A percentile compares a stretch with the other conserved stretches of the same genome.
Evolutionary conservation across 2,888 invertebrate species (phyloP).

Genomic region (Orthonevra nobilis): DNA sequence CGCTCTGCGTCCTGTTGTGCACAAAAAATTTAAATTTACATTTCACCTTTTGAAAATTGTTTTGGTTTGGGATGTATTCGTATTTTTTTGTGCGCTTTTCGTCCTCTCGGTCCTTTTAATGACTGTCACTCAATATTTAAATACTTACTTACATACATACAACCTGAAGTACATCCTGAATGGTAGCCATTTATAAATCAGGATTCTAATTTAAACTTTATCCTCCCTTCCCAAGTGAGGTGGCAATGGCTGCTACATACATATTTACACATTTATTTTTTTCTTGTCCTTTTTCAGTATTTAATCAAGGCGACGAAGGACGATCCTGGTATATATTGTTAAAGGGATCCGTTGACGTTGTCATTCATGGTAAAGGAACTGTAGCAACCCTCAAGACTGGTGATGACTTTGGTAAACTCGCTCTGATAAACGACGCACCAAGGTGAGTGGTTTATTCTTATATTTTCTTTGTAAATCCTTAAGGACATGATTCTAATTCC

Average conservation of each 20-base stretch:
- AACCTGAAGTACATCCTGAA: constrained; percentile 5
- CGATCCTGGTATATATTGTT: constrained; percentile 92
- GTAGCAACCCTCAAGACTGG: constrained; percentile 91
- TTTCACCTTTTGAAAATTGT: constrained; percentile 29
- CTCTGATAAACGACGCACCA: constrained; percentile 91
- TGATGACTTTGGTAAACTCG: constrained; percentile 93
- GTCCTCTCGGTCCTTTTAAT: background rate
- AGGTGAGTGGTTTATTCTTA: constrained; percentile 81
- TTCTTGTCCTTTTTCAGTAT: constrained; percentile 81
- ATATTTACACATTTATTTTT: background rate
- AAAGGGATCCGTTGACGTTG: constrained; percentile 91
- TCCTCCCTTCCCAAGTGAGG: constrained; percentile 12
- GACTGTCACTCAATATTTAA: background rate
- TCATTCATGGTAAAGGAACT: constrained; percentile 91
- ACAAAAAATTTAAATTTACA: constrained; percentile 22
- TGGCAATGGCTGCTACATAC: background rate
- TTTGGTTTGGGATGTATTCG: background rate
- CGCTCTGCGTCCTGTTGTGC: constrained; percentile 28
- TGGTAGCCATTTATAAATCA: constrained; percentile 40
- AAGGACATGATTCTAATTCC: background rate
- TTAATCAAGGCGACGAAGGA: constrained; percentile 92
- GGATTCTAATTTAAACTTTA: constrained; percentile 53
- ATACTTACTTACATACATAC: background rate
- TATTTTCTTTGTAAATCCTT: background rate
- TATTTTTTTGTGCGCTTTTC: background rate